phyloP scores from a whole-genome alignment of 2,113 vertebrate genomes.

The Stercorarius parasiticus region DNA sequence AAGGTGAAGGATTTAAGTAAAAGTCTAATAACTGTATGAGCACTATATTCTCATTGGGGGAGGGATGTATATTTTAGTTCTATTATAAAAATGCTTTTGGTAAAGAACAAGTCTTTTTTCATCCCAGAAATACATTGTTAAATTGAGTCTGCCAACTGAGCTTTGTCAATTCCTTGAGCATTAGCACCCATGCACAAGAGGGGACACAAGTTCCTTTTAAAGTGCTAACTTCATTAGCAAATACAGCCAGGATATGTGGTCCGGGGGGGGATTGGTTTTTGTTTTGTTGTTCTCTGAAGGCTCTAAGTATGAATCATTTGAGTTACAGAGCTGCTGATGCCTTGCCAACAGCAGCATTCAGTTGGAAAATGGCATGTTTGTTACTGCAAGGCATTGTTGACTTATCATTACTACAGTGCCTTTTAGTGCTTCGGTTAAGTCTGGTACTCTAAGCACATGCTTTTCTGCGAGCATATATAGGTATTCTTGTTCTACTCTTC shows the following conservation, averaged over 20 bases:
- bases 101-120: background rate
- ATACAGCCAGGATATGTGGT: background rate
- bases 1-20: background rate
- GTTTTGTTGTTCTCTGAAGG: background rate
- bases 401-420: background rate
- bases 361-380: background rate
- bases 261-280: background rate
- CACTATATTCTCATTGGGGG: background rate
- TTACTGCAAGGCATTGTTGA: conserved; percentile 4
- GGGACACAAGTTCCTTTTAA: background rate
- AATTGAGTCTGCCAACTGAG: background rate
- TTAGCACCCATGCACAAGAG: background rate
- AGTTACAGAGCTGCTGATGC: background rate
- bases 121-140: background rate
- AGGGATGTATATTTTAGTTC: background rate
- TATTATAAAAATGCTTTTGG: background rate
- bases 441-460: background rate
- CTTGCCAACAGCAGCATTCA: background rate
- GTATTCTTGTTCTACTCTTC: background rate
- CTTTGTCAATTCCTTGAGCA: background rate
- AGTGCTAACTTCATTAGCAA: background rate
- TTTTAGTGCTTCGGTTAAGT: background rate
- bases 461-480: background rate
- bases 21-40: background rate
- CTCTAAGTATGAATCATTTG: background rate